Evolutionary conservation across 2,888 invertebrate species (phyloP), one percentile per base, ranked within the genome.

Genomic region (Zonitis immaculata): DNA sequence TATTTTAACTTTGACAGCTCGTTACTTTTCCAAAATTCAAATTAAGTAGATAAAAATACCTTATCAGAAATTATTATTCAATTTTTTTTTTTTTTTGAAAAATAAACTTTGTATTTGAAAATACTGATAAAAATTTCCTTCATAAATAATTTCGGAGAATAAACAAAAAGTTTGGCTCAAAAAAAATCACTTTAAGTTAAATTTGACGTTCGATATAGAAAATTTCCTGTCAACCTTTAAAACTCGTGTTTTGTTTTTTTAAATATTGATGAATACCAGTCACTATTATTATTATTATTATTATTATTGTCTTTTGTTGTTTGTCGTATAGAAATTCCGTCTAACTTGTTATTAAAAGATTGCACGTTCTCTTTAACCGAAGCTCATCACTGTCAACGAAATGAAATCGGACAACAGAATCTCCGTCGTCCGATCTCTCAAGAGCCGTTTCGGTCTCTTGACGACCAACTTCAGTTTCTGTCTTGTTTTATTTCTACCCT

Each of bases 371-470:
- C 54, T 56, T n/a, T n/a, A 60, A 63, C 62, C 59, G 61, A 60
- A 55, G 60, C 59, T 53, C 59, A 58, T 63, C 63, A 61, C 56
- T 60, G 61, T 61, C 59, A 58, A 59, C 56, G 59, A 55, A 58
- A 61, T 61, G 46, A 32, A 28, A 45, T 51, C 42, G 44, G 49
- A 32, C 26, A 39, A 30, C 43, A 47, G 45, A 52, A 22, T 46
- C 43, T 30, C 44, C 49, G 42, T 42, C 55, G 55, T 32, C 32
- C 59, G 56, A 58, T 54, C 51, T 51, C 54, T n/a, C n/a, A 39
- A 51, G 55, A 46, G 47, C 44, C 48, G 39, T 47, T 35, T 43
- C 58, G n/a, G n/a, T 54, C 51, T 52, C 52, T 56, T 60, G 60
- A 58, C 58, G 52, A 58, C 54, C 56, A 55, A 60, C 60, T 35